Evolutionary conservation across 2,113 vertebrate species (phyloP), one percentile per base, ranked within the genome.

Genomic region (Neolamprologus variostigma): DNA sequence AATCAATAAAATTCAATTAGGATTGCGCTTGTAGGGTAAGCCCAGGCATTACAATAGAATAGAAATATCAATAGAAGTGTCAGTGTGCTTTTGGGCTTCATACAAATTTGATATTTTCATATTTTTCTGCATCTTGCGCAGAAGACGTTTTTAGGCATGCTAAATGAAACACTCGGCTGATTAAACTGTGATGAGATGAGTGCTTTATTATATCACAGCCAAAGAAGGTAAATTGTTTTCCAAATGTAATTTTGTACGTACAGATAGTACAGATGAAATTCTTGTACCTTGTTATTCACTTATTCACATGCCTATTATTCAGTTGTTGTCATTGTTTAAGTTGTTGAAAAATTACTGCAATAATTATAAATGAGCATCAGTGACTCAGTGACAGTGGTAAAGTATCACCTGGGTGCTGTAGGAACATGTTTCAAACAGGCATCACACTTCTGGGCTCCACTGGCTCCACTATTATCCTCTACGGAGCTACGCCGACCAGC

Each of bases 1-100:
- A 93, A 93, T 94, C 94, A 91, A 90, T 95, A 87, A 47, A 91
- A 91, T 92, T 92, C 50, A 90, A 94, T 95, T 93, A 93, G 88
- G 80, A 89, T 90, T 88, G 35, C 86, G 80, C 85, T 87, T 76
- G 79, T 89, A 91, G 94, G 88, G 63, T 16, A 26, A 53, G 33
- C 84, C 83, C 85, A 84, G 26, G 17, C 26, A 51, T 33, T 78
- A 19, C 73, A 33, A 51, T 51, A 84, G 68, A 87, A 90, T 50
- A 8, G 26, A 50, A 78, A 78, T 50, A 78, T 85, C 73, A 33
- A 51, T 78, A 79, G 68, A 87, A 86, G 86, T 78, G 82, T 91
- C 86, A 68, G 84, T 92, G 78, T 63, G 50, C 33, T 57, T 87
- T 88, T 45, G 21, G 35, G 17, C n/a, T 86, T 63, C 9, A 90